Conservation (phyloP, 64 coral and sea anemone species). For the Actinia tenebrosa region DNA sequence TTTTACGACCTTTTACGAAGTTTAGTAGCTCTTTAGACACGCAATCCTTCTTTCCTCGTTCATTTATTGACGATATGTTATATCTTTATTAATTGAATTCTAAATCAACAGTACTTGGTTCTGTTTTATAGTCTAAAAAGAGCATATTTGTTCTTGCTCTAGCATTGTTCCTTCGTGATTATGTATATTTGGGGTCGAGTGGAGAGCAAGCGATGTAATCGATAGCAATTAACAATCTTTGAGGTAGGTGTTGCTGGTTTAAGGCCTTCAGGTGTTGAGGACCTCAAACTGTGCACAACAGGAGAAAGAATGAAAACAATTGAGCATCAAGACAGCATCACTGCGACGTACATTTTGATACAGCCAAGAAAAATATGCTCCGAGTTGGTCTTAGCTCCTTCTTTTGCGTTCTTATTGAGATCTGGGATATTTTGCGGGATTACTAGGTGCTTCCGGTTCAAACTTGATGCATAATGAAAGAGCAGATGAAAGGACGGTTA, state of each 20-base stretch:
- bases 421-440: not conserved
- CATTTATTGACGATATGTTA: too few relatives aligned
- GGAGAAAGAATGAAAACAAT: not conserved
- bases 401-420: not conserved
- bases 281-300: not conserved
- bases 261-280: not conserved
- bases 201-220: not conserved
- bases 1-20: too few relatives aligned
- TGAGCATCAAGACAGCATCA: not conserved
- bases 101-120: too few relatives aligned
- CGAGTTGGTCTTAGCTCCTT: not conserved
- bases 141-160: not conserved
- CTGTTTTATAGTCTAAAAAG: too few relatives aligned
- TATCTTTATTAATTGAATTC: too few relatives aligned
- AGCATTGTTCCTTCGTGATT: not conserved
- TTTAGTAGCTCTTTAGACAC: too few relatives aligned
- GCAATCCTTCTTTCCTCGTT: too few relatives aligned
- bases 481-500: not conserved
- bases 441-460: not conserved
- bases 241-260: not conserved
- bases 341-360: not conserved
- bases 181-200: not conserved
- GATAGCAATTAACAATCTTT: constrained; percentile 13
- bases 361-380: not conserved
- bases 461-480: not conserved